phyloP scores from a whole-genome alignment of 2,888 invertebrate genomes.

The Amblyjoppa proteus region DNA sequence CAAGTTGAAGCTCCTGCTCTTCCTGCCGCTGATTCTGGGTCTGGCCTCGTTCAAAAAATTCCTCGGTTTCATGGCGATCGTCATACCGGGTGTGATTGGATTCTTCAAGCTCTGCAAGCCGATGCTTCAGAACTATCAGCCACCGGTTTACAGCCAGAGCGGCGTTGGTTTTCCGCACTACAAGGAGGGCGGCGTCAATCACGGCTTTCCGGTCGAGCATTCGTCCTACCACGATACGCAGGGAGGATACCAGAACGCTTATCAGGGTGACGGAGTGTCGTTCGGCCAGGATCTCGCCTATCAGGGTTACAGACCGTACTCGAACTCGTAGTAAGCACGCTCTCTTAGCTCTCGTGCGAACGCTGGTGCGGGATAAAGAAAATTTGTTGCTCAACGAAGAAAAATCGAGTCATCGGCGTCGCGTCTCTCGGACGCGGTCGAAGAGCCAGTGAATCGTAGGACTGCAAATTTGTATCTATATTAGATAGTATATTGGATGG shows the following conservation, averaged over 20 bases:
- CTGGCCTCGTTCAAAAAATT: conserved; percentile 94
- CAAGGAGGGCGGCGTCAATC: conserved; percentile 86
- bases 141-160: conserved; percentile 90
- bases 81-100: conserved; percentile 93
- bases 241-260: conserved; percentile 78
- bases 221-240: conserved; percentile 83
- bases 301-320: conserved; percentile 87
- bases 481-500: conserved; percentile 7
- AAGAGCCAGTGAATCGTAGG: conserved; percentile 34
- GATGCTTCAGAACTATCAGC: conserved; percentile 85
- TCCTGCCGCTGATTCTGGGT: conserved; percentile 93
- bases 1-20: conserved; percentile 92
- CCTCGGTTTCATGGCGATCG: conserved; percentile 92
- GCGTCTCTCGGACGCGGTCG: background rate
- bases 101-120: conserved; percentile 95
- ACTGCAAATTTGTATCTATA: conserved; percentile 44
- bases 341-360: background rate
- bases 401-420: background rate
- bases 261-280: conserved; percentile 86
- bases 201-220: conserved; percentile 76
- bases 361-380: conserved; percentile 17
- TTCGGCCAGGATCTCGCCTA: conserved; percentile 91
- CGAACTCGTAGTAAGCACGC: conserved; percentile 66
- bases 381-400: background rate
- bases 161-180: conserved; percentile 91